A percentile compares a stretch with the other conserved stretches of the same genome.
Evolutionary conservation across 2,797 vertebrate genomes (phyloP).

Genomic region (Etheostoma perlongum): DNA sequence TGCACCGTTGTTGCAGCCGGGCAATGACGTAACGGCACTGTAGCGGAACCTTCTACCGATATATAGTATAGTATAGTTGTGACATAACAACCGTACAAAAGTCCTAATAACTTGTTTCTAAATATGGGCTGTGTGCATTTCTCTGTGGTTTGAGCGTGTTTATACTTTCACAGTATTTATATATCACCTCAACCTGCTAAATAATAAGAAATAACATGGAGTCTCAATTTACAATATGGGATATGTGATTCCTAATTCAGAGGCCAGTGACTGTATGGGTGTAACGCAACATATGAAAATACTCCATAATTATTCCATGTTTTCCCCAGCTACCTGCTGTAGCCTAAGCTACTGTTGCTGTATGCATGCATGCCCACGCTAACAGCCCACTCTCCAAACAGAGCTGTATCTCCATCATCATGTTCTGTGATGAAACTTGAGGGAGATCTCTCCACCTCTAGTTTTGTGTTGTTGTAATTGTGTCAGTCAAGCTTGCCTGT

Average conservation of each 20-base stretch:
- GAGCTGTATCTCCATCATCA: slow-evolving; percentile 47
- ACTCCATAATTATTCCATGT: slow-evolving; percentile 24
- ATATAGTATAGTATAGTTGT: too few species aligned
- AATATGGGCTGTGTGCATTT: not conserved
- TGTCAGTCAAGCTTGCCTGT: slow-evolving; percentile 40
- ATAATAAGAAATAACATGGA: too few species aligned
- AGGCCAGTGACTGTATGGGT: not conserved
- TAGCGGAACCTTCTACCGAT: too few species aligned
- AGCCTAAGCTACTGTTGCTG: slow-evolving; percentile 68
- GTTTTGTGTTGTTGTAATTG: slow-evolving; percentile 66
- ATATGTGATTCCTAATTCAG: not conserved
- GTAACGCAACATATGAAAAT: not conserved
- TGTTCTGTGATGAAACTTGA: slow-evolving; percentile 50
- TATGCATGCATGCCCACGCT: slow-evolving; percentile 39
- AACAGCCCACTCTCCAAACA: slow-evolving; percentile 51
- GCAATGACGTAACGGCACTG: too few species aligned
- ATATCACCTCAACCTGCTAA: too few species aligned
- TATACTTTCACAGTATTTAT: too few species aligned
- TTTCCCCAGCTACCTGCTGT: slow-evolving; percentile 39
- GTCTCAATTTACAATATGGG: too few species aligned
- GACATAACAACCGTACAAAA: too few species aligned
- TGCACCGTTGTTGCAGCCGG: too few species aligned
- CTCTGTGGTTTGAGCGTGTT: not conserved
- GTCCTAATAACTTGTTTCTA: too few species aligned
- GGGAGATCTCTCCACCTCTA: slow-evolving; percentile 51